Base-by-base conservation (phyloP, 2,113 vertebrate genomes). In the Corythoichthys intestinalis region DNA sequence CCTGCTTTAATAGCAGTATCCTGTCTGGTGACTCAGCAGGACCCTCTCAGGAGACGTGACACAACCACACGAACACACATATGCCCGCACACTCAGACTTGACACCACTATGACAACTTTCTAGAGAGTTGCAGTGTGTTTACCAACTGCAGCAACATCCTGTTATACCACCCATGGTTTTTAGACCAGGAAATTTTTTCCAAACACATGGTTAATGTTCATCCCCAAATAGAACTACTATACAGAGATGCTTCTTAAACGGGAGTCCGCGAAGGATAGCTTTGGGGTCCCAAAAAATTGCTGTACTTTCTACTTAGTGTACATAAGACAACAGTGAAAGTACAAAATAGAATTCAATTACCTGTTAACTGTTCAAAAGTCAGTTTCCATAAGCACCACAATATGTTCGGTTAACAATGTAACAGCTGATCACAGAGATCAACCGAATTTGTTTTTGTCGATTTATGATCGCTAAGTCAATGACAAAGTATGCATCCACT, bases 1-100 rank as follows among this genome's bases (percentile, higher is more conserved):
- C 57, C 67, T 44, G 79, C 69, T 82, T 89, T 87, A 83, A 91
- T 80, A 71, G 84, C 82, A 71, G 84, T 81, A 83, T 89, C 81
- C 87, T 81, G 74, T 75, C 74, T 78, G 78, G 66, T 85, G 80
- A 85, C 63, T 86, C 80, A 81, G 75, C 83, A 54, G 66, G 57
- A 70, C 67, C 75, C 72, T 73, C 59, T 14, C 37, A 59, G 74
- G 75, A 66, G 65, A 79, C 79, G 75, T 1, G 2, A 15, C 44
- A 65, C 71, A 69, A 52, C 63, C 63, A 63, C 20, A 56, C 28
- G 34, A 7, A 52, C 44, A 53, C 64, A 71, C 57, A 44, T 15
- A 47, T 9, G 50, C 56, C 38, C 53, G 1, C 46, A 56, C 59
- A 71, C 61, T 57, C 9, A 74, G 38, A 71, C 4, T 70, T 84